Evolutionary conservation across 2,888 invertebrate species (phyloP).

Genomic region (Melieria crassipennis): DNA sequence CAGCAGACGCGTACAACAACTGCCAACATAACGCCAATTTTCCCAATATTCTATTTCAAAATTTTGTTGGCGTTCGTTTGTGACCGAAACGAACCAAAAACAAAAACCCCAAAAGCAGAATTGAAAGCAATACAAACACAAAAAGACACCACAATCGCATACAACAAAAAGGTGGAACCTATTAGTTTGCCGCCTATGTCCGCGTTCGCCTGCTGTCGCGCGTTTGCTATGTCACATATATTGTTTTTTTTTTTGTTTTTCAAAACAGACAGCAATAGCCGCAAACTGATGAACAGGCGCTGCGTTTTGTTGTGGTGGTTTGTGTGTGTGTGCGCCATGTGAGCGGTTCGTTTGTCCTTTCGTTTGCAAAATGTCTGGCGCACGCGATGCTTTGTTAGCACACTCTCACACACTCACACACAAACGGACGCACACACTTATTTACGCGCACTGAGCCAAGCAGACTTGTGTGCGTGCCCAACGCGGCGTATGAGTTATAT

Average conservation of each 20-base stretch:
- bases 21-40: neutral
- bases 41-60: neutral
- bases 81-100: no score
- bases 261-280: no score
- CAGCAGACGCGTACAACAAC: neutral
- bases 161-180: constrained; percentile 22
- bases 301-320: neutral
- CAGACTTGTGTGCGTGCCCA: neutral
- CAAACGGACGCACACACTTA: constrained; percentile 13
- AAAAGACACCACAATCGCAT: neutral
- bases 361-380: neutral
- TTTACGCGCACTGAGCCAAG: neutral
- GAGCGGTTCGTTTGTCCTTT: neutral
- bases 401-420: constrained; percentile 6
- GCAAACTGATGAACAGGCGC: no score
- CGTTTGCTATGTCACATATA: no score
- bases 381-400: neutral
- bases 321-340: neutral
- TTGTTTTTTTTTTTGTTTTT: no score
- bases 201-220: no score
- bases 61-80: no score
- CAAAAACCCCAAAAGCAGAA: no score
- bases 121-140: no score
- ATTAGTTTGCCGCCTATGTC: neutral
- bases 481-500: constrained; percentile 16